These are phyloP conservation scores for Darevskia nairensis DNA, from an alignment of 2,797 vertebrate species.

Conservation along the genomic window DNA sequence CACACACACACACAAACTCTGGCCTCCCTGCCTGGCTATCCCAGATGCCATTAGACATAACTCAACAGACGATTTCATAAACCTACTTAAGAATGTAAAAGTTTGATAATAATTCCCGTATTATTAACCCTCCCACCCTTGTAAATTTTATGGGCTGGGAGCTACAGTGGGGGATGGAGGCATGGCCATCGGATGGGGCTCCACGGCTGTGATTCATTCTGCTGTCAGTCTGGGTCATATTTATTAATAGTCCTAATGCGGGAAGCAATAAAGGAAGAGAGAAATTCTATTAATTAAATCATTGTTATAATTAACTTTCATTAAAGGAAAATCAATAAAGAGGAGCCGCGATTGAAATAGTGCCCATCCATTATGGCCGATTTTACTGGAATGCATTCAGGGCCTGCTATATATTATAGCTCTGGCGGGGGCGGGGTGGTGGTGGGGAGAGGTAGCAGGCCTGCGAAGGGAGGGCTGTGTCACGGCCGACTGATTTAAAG, in stretches of 20 bases:
- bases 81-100: constrained; percentile 73
- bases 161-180: constrained; percentile 34
- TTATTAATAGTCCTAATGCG: constrained; percentile 82
- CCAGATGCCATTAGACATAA: constrained; percentile 63
- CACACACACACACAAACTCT: neutral
- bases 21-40: constrained; percentile 43
- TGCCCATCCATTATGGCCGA: constrained; percentile 77
- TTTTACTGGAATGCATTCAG: constrained; percentile 91
- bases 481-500: constrained; percentile 42
- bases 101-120: constrained; percentile 78
- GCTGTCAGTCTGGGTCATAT: constrained; percentile 77
- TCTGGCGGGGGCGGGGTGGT: too few species aligned
- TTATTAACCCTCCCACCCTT: constrained; percentile 78
- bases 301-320: constrained; percentile 97
- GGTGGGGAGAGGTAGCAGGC: constrained; percentile 19
- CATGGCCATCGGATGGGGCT: constrained; percentile 58
- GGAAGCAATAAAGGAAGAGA: constrained; percentile 88
- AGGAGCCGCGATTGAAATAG: constrained; percentile 76
- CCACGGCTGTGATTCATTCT: constrained; percentile 73
- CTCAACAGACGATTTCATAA: constrained; percentile 74
- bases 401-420: constrained; percentile 81
- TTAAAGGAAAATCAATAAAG: constrained; percentile 97
- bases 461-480: neutral
- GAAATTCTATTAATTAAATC: constrained; percentile 96
- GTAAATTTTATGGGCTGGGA: constrained; percentile 74